Conservation (phyloP, 1,140 invertebrate species). For the Drosophila tristis region DNA sequence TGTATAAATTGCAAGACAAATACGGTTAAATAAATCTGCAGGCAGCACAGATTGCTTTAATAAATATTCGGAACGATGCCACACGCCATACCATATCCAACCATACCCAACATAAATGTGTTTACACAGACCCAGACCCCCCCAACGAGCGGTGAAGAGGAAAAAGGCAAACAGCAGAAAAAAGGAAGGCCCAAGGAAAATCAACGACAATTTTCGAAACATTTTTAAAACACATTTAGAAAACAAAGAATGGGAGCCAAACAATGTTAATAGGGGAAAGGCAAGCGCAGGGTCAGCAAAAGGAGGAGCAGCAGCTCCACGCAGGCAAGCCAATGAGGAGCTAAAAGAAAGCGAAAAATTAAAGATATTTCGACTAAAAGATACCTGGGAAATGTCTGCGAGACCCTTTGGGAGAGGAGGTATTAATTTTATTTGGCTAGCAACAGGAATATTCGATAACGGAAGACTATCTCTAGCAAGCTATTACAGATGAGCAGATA, state of each 20-base stretch:
- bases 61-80: conserved; percentile 60
- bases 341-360: no score
- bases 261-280: conserved; percentile 64
- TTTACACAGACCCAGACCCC: conserved; percentile 50
- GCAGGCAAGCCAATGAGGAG: conserved; percentile 18
- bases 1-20: conserved; percentile 70
- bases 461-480: no score
- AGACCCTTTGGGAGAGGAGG: conserved; percentile 12
- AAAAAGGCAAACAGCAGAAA: conserved; percentile 13
- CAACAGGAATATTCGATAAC: conserved; percentile 3
- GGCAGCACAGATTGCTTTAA: conserved; percentile 74
- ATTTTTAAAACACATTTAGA: conserved; percentile 80
- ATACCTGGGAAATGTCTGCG: no score
- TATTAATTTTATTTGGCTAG: not conserved
- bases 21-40: conserved; percentile 71
- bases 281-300: conserved; percentile 66
- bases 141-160: conserved; percentile 4
- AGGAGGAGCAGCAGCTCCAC: not conserved
- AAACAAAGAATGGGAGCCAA: conserved; percentile 50
- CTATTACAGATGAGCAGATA: no score
- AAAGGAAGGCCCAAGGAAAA: conserved; percentile 34
- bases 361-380: no score
- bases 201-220: conserved; percentile 69
- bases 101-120: conserved; percentile 49
- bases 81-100: not conserved